Evolutionary conservation across 2,113 vertebrate genomes (phyloP), one percentile per base, ranked within the genome.

Genomic region (Acinonyx jubatus): DNA sequence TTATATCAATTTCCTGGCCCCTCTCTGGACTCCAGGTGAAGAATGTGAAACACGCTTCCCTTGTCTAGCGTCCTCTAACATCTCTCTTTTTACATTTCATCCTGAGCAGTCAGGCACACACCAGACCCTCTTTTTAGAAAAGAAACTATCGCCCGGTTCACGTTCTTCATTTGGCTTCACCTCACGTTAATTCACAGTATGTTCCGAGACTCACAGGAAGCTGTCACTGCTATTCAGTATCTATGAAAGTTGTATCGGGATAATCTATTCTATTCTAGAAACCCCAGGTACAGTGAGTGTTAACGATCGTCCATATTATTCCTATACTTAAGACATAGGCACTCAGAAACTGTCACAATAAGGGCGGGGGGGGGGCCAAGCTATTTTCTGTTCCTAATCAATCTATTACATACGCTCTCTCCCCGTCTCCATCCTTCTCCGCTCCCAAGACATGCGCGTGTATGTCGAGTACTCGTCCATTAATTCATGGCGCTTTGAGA

Each of bases 311-410:
- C 87, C 31, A 1, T 68, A 91, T 80, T 68, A 94, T 74, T 71
- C 94, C 31, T 92, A 57, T 69, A 87, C 96, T 90, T 97, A 90
- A 95, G 94, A 90, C 92, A 65, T 1, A 33, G n/a, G 81, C 94
- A 74, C 92, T 97, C 97, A 87, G 95, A 86, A 92, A 13, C 87
- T 97, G 96, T 92, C 97, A 97, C 84, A 90, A 94, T 90, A 93
- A 76, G 55, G 31, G 52, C 6, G 33, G 74, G 50, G 76, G 52
- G 15, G 23, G 74, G 36, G 50, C 69, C 63, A 57, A 89, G 83
- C 83, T 83, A 69, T 89, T 97, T 89, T 95, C 97, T 83, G 12
- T 57, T 93, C 80, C 90, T 96, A 96, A 97, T 98, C 97, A 97
- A 95, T 96, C 92, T 94, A 87, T 97, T 97, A 92, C 79, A 91